Evolutionary conservation across 2,797 vertebrate genomes (phyloP).

Genomic region (Poeciliopsis infans): DNA sequence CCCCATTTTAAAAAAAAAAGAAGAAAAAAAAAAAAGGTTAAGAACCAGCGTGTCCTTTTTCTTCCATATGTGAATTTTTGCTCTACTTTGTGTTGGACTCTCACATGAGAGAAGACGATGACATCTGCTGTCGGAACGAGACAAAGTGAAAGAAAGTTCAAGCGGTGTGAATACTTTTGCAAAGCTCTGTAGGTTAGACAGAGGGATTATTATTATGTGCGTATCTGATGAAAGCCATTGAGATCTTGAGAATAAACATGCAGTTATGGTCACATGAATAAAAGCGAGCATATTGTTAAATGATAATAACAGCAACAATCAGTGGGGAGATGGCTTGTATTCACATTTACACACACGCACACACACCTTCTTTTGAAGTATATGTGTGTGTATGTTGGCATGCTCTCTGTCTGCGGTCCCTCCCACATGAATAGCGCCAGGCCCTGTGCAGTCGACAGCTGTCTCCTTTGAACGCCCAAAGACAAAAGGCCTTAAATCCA

Average conservation of each 20-base stretch:
- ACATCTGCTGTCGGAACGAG: not conserved
- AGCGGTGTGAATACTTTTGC: not conserved
- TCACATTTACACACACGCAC: conserved; percentile 6
- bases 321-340: conserved; percentile 28
- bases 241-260: conserved; percentile 5
- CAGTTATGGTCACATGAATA: conserved; percentile 13
- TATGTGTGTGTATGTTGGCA: conserved; percentile 58
- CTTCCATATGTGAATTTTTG: not conserved
- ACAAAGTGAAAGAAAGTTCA: not conserved
- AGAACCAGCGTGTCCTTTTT: too few relatives aligned
- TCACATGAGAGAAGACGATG: not conserved
- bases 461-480: conserved; percentile 83
- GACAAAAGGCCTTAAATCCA: conserved; percentile 83
- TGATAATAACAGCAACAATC: conserved; percentile 32
- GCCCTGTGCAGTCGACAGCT: conserved; percentile 81
- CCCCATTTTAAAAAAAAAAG: not conserved
- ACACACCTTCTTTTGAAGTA: conserved; percentile 54
- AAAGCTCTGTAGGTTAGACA: not conserved
- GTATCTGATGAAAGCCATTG: conserved; percentile 4
- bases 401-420: conserved; percentile 72
- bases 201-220: not conserved
- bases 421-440: conserved; percentile 77
- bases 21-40: not conserved
- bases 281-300: conserved; percentile 6
- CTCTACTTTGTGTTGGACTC: not conserved